phyloP scores from a whole-genome alignment of 1,140 invertebrate genomes.

The Meloidogyne chitwoodi region DNA sequence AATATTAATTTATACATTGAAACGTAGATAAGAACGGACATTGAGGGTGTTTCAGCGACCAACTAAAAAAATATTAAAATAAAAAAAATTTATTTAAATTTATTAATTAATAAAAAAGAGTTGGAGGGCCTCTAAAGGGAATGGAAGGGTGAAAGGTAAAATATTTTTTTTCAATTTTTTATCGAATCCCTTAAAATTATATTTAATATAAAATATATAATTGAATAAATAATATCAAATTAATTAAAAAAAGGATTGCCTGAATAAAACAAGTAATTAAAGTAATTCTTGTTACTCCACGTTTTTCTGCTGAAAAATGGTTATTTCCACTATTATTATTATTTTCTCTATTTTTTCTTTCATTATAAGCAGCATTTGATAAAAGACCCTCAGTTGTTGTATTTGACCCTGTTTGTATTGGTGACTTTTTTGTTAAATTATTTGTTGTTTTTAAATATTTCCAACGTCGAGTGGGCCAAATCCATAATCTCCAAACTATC shows the following conservation, averaged over 20 bases:
- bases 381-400: not conserved
- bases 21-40: slow-evolving; percentile 47
- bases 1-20: slow-evolving; percentile 29
- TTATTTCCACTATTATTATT: not conserved
- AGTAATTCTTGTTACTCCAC: slow-evolving; percentile 52
- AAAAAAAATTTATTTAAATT: too few species aligned
- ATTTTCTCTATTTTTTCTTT: slow-evolving; percentile 11
- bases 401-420: not conserved
- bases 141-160: too few species aligned
- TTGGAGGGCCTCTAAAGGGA: too few species aligned
- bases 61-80: slow-evolving; percentile 27
- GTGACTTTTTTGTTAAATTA: not conserved
- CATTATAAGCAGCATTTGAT: not conserved
- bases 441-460: slow-evolving; percentile 6
- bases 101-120: too few species aligned
- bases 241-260: not conserved
- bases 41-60: slow-evolving; percentile 45
- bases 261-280: slow-evolving; percentile 50
- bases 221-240: too few species aligned
- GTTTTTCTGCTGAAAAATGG: slow-evolving; percentile 44
- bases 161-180: too few species aligned
- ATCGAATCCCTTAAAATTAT: too few species aligned
- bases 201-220: too few species aligned
- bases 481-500: slow-evolving; percentile 46
- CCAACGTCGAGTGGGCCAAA: slow-evolving; percentile 23